Percentiles rank a stretch among this genome's conserved stretches.
phyloP scores from a whole-genome alignment of 2,888 invertebrate species.

The Kryphioiulus occultus region DNA sequence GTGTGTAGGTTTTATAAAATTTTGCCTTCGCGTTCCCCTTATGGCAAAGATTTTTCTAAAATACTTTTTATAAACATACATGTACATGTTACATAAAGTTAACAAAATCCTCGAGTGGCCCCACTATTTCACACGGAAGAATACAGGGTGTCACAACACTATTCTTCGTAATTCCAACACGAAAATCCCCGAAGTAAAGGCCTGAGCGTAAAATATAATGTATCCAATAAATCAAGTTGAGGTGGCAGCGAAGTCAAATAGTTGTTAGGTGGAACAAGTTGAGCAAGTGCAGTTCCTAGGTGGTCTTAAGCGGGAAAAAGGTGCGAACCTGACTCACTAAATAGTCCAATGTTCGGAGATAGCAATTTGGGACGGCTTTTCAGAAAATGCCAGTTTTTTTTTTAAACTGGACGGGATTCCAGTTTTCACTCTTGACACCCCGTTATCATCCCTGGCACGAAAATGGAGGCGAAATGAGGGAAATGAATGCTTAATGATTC shows the following conservation, averaged over 20 bases:
- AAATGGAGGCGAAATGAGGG: conserved; percentile 13
- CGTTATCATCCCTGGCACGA: conserved; percentile 22
- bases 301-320: not conserved
- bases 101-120: too few species aligned
- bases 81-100: too few species aligned
- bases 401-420: not conserved
- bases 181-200: not conserved
- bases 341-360: not conserved
- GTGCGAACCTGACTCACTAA: conserved; percentile 24
- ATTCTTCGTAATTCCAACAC: too few species aligned
- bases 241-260: not conserved
- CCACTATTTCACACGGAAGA: too few species aligned
- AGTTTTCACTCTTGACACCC: conserved; percentile 25
- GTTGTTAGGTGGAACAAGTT: conserved; percentile 3
- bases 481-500: conserved; percentile 31
- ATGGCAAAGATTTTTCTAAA: too few species aligned
- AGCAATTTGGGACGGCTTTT: conserved; percentile 30
- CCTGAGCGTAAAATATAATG: not conserved
- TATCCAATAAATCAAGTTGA: not conserved
- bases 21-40: too few species aligned
- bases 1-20: too few species aligned
- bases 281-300: not conserved
- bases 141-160: too few species aligned
- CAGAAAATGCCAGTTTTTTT: not conserved
- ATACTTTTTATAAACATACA: too few species aligned